phyloP scores from a whole-genome alignment of 2,797 vertebrate genomes.

The Anolis apletophallus region DNA sequence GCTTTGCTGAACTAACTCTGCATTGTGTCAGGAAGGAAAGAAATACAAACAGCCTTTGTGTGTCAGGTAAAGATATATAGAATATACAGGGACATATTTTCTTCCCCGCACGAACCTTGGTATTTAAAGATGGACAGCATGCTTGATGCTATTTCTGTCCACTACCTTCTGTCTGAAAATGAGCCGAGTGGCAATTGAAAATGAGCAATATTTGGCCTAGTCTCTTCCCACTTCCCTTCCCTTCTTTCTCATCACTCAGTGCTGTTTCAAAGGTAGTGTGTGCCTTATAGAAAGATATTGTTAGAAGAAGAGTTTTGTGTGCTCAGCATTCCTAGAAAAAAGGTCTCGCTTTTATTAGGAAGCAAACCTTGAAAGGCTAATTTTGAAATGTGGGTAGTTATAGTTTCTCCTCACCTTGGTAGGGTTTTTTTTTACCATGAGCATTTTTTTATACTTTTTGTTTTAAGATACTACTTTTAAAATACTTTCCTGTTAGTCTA shows the following conservation, averaged over 20 bases:
- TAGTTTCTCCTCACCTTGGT: no score
- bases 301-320: constrained; percentile 13
- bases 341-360: rapidly evolving
- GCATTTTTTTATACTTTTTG: background rate
- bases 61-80: constrained; percentile 64
- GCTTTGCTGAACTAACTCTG: constrained; percentile 72
- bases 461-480: background rate
- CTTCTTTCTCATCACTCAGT: constrained; percentile 58
- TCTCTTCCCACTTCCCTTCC: constrained; percentile 50
- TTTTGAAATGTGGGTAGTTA: background rate
- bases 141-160: constrained; percentile 48
- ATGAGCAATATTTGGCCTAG: constrained; percentile 45
- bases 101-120: constrained; percentile 51
- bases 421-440: background rate
- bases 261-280: constrained; percentile 44
- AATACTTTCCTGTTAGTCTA: no score
- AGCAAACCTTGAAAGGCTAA: background rate
- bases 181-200: constrained; percentile 39
- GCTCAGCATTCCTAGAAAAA: background rate
- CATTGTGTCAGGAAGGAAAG: constrained; percentile 66
- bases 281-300: constrained; percentile 50
- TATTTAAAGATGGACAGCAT: constrained; percentile 50
- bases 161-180: constrained; percentile 51
- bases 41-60: constrained; percentile 75
- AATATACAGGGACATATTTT: constrained; percentile 21